Evolutionary conservation across 2,113 vertebrate genomes (phyloP).

Genomic region (Microtus pennsylvanicus): DNA sequence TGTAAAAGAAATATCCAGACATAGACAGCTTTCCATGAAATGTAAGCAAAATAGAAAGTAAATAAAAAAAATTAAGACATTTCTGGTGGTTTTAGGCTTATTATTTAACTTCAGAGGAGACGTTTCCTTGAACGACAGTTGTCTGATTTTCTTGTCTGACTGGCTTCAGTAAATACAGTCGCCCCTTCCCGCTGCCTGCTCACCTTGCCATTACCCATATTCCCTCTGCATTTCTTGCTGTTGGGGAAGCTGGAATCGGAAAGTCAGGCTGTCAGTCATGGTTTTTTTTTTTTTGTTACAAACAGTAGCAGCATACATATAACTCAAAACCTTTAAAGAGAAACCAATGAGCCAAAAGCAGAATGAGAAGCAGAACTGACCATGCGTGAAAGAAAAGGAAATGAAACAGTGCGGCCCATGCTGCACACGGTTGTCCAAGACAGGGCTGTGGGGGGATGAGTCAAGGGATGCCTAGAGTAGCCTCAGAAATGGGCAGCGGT

Average conservation of each 20-base stretch:
- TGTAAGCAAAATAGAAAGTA: slow-evolving; percentile 11
- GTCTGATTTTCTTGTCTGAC: not conserved
- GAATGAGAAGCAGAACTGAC: slow-evolving; percentile 34
- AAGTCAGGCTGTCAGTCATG: not conserved
- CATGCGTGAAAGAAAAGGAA: slow-evolving; percentile 41
- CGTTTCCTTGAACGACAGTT: not conserved
- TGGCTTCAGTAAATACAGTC: not conserved
- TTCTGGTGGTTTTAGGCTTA: not conserved
- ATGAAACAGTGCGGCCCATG: not conserved
- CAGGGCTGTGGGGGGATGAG: not conserved
- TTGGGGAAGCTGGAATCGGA: not conserved
- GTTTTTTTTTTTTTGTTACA: not conserved
- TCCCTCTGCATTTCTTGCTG: not conserved
- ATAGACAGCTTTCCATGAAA: slow-evolving; percentile 13
- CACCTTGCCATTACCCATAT: not conserved
- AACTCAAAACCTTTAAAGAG: not conserved
- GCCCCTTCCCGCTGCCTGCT: not conserved
- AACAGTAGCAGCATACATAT: not conserved
- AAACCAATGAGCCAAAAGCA: slow-evolving; percentile 16
- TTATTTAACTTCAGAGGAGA: slow-evolving; percentile 17
- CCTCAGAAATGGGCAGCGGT: not conserved
- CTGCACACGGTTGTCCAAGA: not conserved
- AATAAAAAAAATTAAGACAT: slow-evolving; percentile 14
- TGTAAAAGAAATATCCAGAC: not conserved
- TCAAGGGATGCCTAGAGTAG: not conserved